Conservation (phyloP, 2,888 invertebrate genomes). For the Apotomis capreana region DNA sequence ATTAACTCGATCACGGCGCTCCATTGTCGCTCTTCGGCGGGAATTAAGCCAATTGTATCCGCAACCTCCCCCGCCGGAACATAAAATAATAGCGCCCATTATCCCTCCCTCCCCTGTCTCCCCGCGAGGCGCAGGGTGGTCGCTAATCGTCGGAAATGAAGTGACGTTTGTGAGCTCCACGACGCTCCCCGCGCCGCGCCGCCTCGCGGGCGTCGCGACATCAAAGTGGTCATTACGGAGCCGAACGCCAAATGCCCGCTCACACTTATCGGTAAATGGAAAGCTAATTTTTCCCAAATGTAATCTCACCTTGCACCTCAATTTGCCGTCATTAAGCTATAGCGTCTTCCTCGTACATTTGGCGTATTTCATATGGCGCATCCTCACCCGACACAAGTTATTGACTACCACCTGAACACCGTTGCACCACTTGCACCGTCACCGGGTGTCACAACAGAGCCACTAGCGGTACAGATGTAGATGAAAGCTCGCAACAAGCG, state of each 20-base stretch:
- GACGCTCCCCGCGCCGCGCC: slow-evolving; percentile 41
- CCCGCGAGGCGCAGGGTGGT: slow-evolving; percentile 45
- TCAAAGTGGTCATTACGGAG: slow-evolving; percentile 22
- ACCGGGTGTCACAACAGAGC: background rate
- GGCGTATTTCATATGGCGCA: too few species aligned
- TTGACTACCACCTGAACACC: background rate
- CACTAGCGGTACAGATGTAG: background rate
- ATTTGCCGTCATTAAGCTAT: too few species aligned
- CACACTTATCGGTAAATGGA: background rate
- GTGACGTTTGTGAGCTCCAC: slow-evolving; percentile 53
- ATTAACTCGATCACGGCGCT: slow-evolving; percentile 49
- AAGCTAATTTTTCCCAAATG: background rate
- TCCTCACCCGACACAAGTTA: too few species aligned
- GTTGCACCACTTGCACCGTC: background rate
- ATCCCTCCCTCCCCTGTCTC: slow-evolving; percentile 5
- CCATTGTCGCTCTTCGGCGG: slow-evolving; percentile 32
- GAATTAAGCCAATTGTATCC: slow-evolving; percentile 42
- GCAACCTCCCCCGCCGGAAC: slow-evolving; percentile 35
- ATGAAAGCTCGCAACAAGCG: slow-evolving; percentile 27
- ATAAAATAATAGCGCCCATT: slow-evolving; percentile 42
- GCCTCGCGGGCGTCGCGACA: slow-evolving; percentile 2
- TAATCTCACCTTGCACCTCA: too few species aligned
- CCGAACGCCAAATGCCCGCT: background rate
- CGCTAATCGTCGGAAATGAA: slow-evolving; percentile 48
- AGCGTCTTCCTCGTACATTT: too few species aligned